Evolutionary conservation across 2,888 invertebrate species (phyloP).

Genomic region (Pediacus dermestoides): DNA sequence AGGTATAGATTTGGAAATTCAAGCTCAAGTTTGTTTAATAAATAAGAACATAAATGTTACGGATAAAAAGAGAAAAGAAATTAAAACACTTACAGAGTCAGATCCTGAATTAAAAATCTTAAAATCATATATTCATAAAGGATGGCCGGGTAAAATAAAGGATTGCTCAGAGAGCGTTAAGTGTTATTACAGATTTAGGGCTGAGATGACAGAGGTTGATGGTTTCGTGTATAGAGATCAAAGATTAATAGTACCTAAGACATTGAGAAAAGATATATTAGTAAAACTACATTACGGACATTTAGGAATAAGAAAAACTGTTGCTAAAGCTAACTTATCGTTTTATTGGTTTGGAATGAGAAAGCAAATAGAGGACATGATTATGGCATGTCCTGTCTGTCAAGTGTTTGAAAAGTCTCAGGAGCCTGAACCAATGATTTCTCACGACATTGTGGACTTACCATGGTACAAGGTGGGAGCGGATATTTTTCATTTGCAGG

Average conservation of each 20-base stretch:
- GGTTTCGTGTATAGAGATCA: not conserved
- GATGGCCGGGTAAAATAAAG: constrained; percentile 1
- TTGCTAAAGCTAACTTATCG: not conserved
- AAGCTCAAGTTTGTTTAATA: constrained; percentile 8
- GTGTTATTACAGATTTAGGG: not conserved
- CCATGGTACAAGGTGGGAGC: constrained; percentile 9
- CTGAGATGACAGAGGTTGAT: not conserved
- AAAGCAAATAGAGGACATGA: constrained; percentile 6
- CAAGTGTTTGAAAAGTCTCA: constrained; percentile 2
- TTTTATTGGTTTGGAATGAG: constrained; percentile 10
- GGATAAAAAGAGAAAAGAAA: constrained; percentile 2
- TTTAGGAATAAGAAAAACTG: no score
- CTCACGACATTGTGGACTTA: constrained; percentile 6
- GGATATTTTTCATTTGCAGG: constrained; percentile 9
- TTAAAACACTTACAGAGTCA: not conserved
- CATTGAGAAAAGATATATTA: not conserved
- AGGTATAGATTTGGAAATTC: constrained; percentile 4
- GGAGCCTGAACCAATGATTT: constrained; percentile 11
- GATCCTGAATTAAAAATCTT: not conserved
- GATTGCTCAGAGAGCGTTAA: not conserved
- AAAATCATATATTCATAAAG: not conserved
- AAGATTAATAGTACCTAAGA: not conserved
- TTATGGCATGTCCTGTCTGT: constrained; percentile 4
- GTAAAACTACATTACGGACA: not conserved
- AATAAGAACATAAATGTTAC: constrained; percentile 4